Evolutionary conservation across 2,888 invertebrate genomes (phyloP).

Genomic region (Cabera pusaria): DNA sequence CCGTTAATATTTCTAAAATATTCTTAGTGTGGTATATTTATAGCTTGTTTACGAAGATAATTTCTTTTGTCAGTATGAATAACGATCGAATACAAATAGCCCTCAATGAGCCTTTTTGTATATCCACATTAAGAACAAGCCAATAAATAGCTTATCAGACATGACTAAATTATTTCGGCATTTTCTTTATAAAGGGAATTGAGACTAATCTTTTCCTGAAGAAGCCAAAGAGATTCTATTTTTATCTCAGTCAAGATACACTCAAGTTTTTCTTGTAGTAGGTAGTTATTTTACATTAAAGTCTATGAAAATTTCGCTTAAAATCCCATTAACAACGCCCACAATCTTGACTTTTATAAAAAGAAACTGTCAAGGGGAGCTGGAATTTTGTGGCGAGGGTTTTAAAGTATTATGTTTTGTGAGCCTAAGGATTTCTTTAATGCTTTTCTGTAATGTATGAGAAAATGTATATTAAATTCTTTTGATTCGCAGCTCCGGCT

Average conservation of each 20-base stretch:
- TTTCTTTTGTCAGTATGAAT: conserved; percentile 7
- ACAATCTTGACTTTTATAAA: no score
- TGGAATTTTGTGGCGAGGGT: no score
- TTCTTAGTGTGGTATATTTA: no score
- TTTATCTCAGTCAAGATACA: background rate
- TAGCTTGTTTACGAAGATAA: conserved; percentile 3
- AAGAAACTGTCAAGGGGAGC: no score
- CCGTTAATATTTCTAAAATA: no score
- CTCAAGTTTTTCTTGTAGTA: background rate
- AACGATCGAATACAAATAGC: conserved; percentile 12
- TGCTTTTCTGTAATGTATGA: no score
- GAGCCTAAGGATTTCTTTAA: no score
- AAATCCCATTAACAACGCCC: no score
- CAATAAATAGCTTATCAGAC: conserved; percentile 6
- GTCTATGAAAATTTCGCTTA: conserved; percentile 1
- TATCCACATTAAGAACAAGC: conserved; percentile 1
- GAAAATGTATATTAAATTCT: no score
- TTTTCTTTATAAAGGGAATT: conserved; percentile 1
- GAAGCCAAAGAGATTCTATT: conserved; percentile 1
- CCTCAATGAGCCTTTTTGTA: conserved; percentile 1
- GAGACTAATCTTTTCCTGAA: background rate
- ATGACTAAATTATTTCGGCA: conserved; percentile 2
- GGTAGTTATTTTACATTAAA: background rate
- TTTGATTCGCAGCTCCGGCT: no score
- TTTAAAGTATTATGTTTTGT: no score